These are phyloP conservation scores for Philereme vetulata DNA, from an alignment of 2,888 invertebrate genomes.

Conservation along the genomic window DNA sequence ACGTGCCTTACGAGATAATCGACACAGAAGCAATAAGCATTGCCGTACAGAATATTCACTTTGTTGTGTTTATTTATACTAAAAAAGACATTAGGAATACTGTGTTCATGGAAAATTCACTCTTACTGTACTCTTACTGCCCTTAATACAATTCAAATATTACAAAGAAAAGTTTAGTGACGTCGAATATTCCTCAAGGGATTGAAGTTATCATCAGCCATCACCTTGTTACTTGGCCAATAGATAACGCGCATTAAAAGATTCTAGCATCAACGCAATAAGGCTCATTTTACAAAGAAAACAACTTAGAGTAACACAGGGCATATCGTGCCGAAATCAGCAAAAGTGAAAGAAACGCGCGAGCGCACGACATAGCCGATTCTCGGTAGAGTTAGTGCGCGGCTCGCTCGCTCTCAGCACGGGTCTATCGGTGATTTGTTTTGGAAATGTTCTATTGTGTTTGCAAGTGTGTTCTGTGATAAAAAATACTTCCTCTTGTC, in stretches of 20 bases:
- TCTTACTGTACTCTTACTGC: too few relatives aligned
- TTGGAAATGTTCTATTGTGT: conserved; percentile 13
- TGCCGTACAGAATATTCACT: conserved; percentile 1
- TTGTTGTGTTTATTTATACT: background rate
- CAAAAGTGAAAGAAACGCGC: conserved; percentile 73
- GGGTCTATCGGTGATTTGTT: conserved; percentile 38
- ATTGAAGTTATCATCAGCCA: too few relatives aligned
- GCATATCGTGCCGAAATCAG: conserved; percentile 46
- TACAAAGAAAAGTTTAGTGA: too few relatives aligned
- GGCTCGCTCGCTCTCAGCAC: conserved; percentile 67
- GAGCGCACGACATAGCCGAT: conserved; percentile 45
- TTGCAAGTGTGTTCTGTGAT: conserved; percentile 11
- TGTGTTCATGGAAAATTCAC: too few relatives aligned
- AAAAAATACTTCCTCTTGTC: background rate
- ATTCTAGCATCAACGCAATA: conserved; percentile 2
- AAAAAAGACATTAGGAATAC: too few relatives aligned
- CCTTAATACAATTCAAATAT: too few relatives aligned
- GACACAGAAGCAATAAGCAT: conserved; percentile 6
- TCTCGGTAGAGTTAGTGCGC: conserved; percentile 60
- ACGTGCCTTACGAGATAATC: conserved; percentile 40
- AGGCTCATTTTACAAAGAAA: conserved; percentile 1
- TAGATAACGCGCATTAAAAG: background rate
- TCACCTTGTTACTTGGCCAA: too few relatives aligned
- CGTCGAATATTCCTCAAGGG: too few relatives aligned
- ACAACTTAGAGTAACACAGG: conserved; percentile 5